Base-by-base conservation (phyloP, 2,113 vertebrate species). In the Coturnix japonica region DNA sequence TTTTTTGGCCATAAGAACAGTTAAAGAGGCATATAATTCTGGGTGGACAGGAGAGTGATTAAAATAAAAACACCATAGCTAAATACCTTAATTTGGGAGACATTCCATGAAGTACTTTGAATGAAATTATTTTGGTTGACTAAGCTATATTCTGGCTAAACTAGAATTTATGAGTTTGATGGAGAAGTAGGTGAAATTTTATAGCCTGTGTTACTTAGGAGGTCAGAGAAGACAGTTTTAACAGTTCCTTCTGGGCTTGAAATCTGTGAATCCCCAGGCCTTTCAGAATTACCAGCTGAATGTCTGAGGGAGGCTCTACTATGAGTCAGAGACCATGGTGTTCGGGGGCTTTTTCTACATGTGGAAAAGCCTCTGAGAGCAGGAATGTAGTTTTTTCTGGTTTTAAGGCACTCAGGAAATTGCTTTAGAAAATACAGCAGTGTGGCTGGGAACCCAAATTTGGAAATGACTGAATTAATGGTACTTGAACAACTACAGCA, bases 41-140 rank as follows among this genome's bases (percentile, higher is more conserved):
- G 39, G 46, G 13, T 16, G 7, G 15, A 19, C 9, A 0, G 1
- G 21, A 4, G 76, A 41, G 8, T 47, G 26, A 65, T 81, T 15
- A 37, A 72, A 92, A 90, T 59, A 39, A 80, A 72, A 77, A 31
- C 6, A 21, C 43, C 6, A 8, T 78, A 79, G 35, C n/a, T 60
- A 25, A 71, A 82, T 57, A 49, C n/a, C 10, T 71, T 73, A 63
- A 39, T 75, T 85, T 51, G 72, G 80, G 80, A 87, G 54, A 87
- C 81, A 49, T 87, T 31, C 63, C 66, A 75, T 37, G 31, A 57
- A 87, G n/a, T 59, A 39, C 74, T 41, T 64, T 73, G n/a, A 78
- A 54, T 63, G 76, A 65, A 93, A 63, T 79, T 77, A n/a, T 47
- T 95, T 92, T 69, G 76, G 44, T 89, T 91, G 63, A 76, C 77